Base-by-base conservation (phyloP, 2,797 vertebrate species). In the Falco concolor region DNA sequence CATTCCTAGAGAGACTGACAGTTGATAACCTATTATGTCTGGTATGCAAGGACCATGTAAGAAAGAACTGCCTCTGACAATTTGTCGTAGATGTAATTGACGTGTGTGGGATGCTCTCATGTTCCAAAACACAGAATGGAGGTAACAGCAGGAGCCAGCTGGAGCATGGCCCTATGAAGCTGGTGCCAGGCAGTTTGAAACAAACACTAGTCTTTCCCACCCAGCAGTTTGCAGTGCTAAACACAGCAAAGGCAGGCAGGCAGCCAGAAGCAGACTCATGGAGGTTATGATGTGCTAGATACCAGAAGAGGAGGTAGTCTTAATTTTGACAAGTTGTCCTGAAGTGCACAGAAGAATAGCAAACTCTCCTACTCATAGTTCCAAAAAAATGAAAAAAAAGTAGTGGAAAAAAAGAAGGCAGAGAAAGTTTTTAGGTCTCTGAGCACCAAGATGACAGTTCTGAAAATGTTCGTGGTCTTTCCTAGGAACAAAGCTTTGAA, bases 151-250 rank as follows among this genome's bases (percentile, higher is more conserved):
- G 61, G 76, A 88, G 90, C 90, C 93, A 96, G 70, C 69, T 94
- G 91, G 93, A 95, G 79, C 24, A 57, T 69, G 69, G 83, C 76
- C 79, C 57, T 91, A 36, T 0, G 2, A 90, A 91, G 42, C 3
- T 88, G 38, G 24, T 95, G 91, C 90, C 79, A 91, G 65, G 76
- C 85, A 93, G 69, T 75, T 86, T 94, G 77, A 90, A 90, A 93
- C 24, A 61, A 88, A n/a, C 30, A 36, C 15, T 42, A 24, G 45
- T 72, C 54, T 86, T 91, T 75, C 42, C 64, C 65, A 94, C 25
- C 38, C 69, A 81, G 87, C 42, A 91, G 50, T 76, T 28, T 84
- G 45, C 83, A 88, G 53, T 52, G 45, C 70, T 93, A 30, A 95
- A 84, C n/a, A 65, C 73, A 72, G 13, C 75, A 90, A 81, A 90